These are phyloP conservation scores for Leucoraja ocellata DNA, from an alignment of 2,797 vertebrate species.

Conservation along the genomic window DNA sequence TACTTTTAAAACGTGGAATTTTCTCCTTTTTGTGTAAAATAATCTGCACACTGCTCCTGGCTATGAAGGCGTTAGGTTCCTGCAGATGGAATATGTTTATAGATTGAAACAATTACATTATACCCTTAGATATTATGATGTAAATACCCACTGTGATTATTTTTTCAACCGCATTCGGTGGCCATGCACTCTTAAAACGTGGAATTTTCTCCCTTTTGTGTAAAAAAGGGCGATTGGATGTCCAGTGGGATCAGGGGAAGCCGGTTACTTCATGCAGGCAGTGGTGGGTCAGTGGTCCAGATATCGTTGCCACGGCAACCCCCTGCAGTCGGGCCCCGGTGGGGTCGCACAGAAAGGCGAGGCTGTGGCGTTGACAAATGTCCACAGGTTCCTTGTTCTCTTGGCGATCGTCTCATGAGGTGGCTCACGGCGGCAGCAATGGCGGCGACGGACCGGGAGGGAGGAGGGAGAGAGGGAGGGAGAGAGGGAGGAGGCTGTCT, in stretches of 20 bases:
- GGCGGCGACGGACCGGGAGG: too few species aligned
- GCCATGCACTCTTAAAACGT: not conserved
- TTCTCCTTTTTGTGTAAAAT: not conserved
- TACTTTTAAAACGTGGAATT: not conserved
- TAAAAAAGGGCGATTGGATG: not conserved
- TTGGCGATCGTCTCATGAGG: too few species aligned
- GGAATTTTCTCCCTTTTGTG: not conserved
- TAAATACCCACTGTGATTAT: not conserved
- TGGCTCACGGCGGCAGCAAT: too few species aligned
- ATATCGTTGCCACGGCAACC: not conserved
- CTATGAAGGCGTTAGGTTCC: not conserved
- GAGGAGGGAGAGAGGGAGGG: too few species aligned
- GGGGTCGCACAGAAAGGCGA: not conserved
- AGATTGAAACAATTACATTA: not conserved
- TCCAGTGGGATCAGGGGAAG: not conserved
- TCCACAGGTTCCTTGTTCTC: too few species aligned
- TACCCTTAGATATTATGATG: not conserved
- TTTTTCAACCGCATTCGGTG: not conserved
- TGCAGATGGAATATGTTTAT: not conserved
- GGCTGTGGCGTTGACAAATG: not conserved
- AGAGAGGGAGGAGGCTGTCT: too few species aligned
- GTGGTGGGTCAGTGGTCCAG: not conserved
- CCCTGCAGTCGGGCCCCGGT: too few species aligned
- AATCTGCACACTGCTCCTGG: not conserved
- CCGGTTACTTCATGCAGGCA: not conserved